phyloP scores from a whole-genome alignment of 2,797 vertebrate genomes.

The Takifugu ocellatus region DNA sequence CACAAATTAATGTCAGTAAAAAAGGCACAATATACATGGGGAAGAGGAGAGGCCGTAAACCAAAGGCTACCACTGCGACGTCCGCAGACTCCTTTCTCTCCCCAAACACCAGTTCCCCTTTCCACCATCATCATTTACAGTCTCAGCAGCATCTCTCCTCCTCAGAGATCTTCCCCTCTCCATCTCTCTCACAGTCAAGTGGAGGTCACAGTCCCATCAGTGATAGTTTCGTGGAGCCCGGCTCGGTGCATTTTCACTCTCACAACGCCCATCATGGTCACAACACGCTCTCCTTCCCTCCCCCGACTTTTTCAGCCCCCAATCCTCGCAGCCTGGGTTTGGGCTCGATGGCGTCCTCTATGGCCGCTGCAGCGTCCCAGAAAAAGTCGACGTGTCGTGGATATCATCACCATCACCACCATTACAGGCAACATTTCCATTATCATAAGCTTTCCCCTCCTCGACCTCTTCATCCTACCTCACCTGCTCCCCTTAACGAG shows the following conservation, averaged over 20 bases:
- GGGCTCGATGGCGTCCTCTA: conserved; percentile 43
- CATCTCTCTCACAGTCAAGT: conserved; percentile 84
- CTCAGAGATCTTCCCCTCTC: conserved; percentile 88
- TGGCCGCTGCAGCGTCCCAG: conserved; percentile 78
- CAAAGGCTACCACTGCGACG: conserved; percentile 74
- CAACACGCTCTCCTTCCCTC: conserved; percentile 75
- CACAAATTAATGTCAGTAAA: conserved; percentile 98
- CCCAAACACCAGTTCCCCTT: conserved; percentile 73
- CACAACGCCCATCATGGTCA: conserved; percentile 79
- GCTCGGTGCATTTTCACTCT: conserved; percentile 87
- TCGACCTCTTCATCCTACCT: conserved; percentile 88
- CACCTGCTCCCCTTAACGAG: conserved; percentile 91
- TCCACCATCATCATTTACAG: conserved; percentile 80
- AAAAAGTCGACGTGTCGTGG: conserved; percentile 92
- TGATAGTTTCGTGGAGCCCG: conserved; percentile 93
- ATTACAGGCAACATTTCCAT: conserved; percentile 78
- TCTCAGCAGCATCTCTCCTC: conserved; percentile 74
- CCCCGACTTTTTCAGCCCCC: conserved; percentile 77
- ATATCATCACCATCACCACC: conserved; percentile 77
- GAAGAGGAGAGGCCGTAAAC: conserved; percentile 94
- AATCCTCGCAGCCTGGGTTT: conserved; percentile 67
- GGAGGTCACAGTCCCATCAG: conserved; percentile 92
- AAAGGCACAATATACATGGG: conserved; percentile 99
- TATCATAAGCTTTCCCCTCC: conserved; percentile 83
- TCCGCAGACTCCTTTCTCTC: conserved; percentile 71